These are phyloP conservation scores for Pheosia tremula DNA, from an alignment of 2,888 invertebrate genomes.

Conservation along the genomic window DNA sequence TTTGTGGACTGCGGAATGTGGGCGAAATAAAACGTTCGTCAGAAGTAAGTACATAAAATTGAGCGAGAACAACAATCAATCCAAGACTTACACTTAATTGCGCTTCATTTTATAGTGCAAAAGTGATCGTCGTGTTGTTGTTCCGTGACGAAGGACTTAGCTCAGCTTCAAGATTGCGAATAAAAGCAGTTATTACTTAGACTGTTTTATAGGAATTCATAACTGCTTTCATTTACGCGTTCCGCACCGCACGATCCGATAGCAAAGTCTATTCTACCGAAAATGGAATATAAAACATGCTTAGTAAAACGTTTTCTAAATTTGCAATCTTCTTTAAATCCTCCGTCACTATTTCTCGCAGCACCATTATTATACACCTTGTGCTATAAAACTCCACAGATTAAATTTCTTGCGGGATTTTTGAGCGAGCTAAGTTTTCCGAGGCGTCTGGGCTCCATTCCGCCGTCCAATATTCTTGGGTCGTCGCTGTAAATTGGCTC, in stretches of 20 bases:
- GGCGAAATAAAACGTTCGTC: constrained; percentile 42
- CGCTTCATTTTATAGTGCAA: constrained; percentile 35
- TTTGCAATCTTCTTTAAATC: background rate
- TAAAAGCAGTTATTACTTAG: no score
- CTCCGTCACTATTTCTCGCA: constrained; percentile 3
- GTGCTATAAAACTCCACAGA: constrained; percentile 14
- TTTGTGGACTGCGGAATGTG: constrained; percentile 44
- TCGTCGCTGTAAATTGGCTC: constrained; percentile 29
- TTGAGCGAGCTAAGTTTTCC: constrained; percentile 14
- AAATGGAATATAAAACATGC: no score
- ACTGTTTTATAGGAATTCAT: no score
- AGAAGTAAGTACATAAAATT: constrained; percentile 45
- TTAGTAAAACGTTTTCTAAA: no score
- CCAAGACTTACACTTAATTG: constrained; percentile 38
- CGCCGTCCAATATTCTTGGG: constrained; percentile 28
- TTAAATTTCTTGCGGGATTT: constrained; percentile 28
- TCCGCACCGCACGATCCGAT: no score
- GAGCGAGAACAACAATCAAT: constrained; percentile 41
- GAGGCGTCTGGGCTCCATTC: constrained; percentile 19
- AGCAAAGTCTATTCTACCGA: no score
- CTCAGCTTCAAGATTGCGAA: background rate
- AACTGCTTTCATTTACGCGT: no score
- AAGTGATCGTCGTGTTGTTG: constrained; percentile 14
- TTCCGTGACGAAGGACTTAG: background rate
- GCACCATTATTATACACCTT: constrained; percentile 12